Conservation (phyloP, 2,888 invertebrate species). For the Ormia ochracea region DNA sequence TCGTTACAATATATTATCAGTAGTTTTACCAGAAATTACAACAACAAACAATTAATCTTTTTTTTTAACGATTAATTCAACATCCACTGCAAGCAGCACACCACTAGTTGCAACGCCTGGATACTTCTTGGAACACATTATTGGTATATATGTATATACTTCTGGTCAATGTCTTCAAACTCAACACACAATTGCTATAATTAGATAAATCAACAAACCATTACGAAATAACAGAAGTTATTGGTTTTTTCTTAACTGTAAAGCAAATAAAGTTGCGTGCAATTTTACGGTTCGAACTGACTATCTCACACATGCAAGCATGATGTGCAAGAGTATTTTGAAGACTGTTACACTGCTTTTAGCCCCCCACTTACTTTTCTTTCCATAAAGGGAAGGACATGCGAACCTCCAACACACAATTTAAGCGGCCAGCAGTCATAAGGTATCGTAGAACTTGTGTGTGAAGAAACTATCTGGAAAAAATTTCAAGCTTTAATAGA, state of each 20-base stretch:
- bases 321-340: too few species aligned
- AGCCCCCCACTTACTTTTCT: too few species aligned
- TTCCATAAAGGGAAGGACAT: too few species aligned
- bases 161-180: conserved; percentile 34
- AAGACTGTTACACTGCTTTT: too few species aligned
- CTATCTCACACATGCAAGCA: background rate
- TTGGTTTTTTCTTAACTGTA: background rate
- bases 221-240: conserved; percentile 34
- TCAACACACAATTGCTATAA: conserved; percentile 51
- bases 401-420: too few species aligned
- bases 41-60: background rate
- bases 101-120: background rate
- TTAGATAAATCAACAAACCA: conserved; percentile 53
- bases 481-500: too few species aligned
- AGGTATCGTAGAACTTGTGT: too few species aligned
- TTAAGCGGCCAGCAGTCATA: too few species aligned
- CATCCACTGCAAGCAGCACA: background rate
- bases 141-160: conserved; percentile 7
- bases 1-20: background rate
- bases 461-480: too few species aligned
- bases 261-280: background rate
- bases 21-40: background rate
- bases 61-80: background rate
- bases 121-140: background rate
- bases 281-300: background rate